Conservation (phyloP, 1,140 invertebrate genomes). For the Macrotrachela quadricornifera region DNA sequence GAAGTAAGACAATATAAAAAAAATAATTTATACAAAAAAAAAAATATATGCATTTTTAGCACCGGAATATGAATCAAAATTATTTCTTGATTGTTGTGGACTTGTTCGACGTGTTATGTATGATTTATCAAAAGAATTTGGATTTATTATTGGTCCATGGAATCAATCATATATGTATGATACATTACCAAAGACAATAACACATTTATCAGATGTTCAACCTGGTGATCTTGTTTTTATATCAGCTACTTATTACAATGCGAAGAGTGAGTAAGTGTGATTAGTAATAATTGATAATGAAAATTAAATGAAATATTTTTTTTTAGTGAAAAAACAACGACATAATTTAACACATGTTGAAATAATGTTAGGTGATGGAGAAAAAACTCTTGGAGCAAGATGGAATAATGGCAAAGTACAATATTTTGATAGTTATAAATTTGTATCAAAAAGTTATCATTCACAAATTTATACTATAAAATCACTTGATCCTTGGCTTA, state of each 20-base stretch:
- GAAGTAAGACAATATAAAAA: constrained; percentile 13
- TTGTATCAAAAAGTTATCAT: constrained; percentile 25
- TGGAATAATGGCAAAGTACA: constrained; percentile 30
- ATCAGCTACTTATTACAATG: constrained; percentile 20
- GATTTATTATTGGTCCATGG: constrained; percentile 27
- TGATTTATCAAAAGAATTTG: constrained; percentile 25
- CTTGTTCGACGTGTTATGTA: constrained; percentile 23
- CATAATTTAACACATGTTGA: constrained; percentile 30
- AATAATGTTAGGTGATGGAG: constrained; percentile 27
- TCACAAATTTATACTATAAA: constrained; percentile 23
- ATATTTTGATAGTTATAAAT: constrained; percentile 24
- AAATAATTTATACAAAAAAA: constrained; percentile 5
- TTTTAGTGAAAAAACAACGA: constrained; percentile 23
- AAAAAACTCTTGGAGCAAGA: constrained; percentile 28
- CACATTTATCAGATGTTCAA: constrained; percentile 20
- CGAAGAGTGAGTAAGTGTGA: constrained; percentile 17
- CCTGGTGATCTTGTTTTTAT: constrained; percentile 32
- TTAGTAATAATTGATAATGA: too few species aligned
- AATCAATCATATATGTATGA: constrained; percentile 31
- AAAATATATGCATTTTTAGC: constrained; percentile 15
- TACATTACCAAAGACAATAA: constrained; percentile 22
- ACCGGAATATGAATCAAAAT: constrained; percentile 22
- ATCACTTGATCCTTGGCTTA: constrained; percentile 30
- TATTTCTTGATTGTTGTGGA: constrained; percentile 30
- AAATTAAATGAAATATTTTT: too few species aligned